phyloP scores from a whole-genome alignment of 2,797 vertebrate genomes.

The Rhabdomys pumilio region DNA sequence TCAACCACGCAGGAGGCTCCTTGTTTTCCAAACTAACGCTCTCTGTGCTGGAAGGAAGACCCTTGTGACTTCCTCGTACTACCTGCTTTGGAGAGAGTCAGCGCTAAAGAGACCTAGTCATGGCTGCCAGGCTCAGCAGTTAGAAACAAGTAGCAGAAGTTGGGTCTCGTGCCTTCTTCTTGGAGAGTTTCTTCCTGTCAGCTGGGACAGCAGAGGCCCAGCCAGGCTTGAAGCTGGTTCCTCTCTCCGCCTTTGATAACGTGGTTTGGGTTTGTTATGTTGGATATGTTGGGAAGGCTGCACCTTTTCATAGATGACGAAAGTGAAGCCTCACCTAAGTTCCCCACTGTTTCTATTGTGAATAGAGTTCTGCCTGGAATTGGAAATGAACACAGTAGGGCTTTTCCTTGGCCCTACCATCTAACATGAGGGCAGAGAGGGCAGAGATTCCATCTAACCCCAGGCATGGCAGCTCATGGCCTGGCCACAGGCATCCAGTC shows the following conservation, averaged over 20 bases:
- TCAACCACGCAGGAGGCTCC: fast-evolving
- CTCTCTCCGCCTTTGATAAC: not conserved
- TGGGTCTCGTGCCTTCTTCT: not conserved
- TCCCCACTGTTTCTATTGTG: not conserved
- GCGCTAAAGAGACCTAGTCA: not conserved
- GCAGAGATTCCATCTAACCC: not conserved
- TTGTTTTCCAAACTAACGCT: not conserved
- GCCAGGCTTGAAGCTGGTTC: fast-evolving
- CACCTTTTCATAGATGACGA: not conserved
- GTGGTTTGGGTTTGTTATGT: not conserved
- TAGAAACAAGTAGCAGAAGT: not conserved
- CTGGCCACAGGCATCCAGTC: too few relatives aligned
- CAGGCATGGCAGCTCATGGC: not conserved
- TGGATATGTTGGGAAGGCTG: not conserved
- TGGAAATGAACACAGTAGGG: not conserved
- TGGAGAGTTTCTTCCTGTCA: fast-evolving
- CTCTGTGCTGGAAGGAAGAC: not conserved
- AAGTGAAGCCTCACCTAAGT: not conserved
- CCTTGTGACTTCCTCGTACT: fast-evolving
- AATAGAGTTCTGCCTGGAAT: not conserved
- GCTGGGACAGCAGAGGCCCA: not conserved
- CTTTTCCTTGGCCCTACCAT: not conserved
- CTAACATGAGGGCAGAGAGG: not conserved
- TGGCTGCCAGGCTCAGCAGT: too few relatives aligned
- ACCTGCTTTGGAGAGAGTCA: not conserved